These are phyloP conservation scores for Elgonia sp. DNA, from an alignment of 2,888 invertebrate species.

Conservation along the genomic window DNA sequence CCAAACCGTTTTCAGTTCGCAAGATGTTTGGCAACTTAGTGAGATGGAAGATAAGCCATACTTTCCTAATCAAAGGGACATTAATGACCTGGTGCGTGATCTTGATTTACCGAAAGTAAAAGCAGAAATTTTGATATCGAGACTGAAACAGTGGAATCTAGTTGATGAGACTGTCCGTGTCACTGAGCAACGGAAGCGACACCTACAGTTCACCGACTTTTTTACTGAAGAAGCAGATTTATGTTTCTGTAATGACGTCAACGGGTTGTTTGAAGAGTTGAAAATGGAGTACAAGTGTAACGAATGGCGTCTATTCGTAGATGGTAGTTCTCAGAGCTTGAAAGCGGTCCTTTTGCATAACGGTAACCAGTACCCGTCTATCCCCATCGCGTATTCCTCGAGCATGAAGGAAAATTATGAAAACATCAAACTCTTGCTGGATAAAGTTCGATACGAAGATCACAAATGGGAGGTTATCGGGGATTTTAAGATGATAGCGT, in stretches of 20 bases:
- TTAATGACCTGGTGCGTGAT: slow-evolving; percentile 35
- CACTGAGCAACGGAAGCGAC: slow-evolving; percentile 36
- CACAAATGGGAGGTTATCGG: slow-evolving; percentile 68
- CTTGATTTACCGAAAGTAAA: slow-evolving; percentile 22
- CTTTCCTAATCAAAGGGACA: slow-evolving; percentile 39
- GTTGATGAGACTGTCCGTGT: slow-evolving; percentile 40
- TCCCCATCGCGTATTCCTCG: slow-evolving; percentile 81
- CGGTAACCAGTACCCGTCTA: slow-evolving; percentile 79
- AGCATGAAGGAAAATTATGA: slow-evolving; percentile 80
- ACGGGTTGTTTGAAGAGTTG: slow-evolving; percentile 44
- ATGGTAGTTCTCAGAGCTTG: slow-evolving; percentile 5
- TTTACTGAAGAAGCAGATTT: slow-evolving; percentile 40
- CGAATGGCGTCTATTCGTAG: slow-evolving; percentile 31
- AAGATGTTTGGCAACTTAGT: slow-evolving; percentile 21
- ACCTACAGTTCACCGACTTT: slow-evolving; percentile 32
- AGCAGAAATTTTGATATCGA: slow-evolving; percentile 75
- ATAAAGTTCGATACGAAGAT: slow-evolving; percentile 58
- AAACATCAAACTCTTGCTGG: slow-evolving; percentile 70
- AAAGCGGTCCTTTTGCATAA: slow-evolving; percentile 79
- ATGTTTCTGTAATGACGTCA: slow-evolving; percentile 50
- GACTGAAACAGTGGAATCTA: slow-evolving; percentile 75
- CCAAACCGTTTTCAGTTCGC: slow-evolving; percentile 17
- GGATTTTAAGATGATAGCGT: slow-evolving; percentile 30
- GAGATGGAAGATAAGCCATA: slow-evolving; percentile 22
- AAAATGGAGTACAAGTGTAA: slow-evolving; percentile 24